Evolutionary conservation across 2,113 vertebrate species (phyloP).

Genomic region (Lycocorax pyrrhopterus): DNA sequence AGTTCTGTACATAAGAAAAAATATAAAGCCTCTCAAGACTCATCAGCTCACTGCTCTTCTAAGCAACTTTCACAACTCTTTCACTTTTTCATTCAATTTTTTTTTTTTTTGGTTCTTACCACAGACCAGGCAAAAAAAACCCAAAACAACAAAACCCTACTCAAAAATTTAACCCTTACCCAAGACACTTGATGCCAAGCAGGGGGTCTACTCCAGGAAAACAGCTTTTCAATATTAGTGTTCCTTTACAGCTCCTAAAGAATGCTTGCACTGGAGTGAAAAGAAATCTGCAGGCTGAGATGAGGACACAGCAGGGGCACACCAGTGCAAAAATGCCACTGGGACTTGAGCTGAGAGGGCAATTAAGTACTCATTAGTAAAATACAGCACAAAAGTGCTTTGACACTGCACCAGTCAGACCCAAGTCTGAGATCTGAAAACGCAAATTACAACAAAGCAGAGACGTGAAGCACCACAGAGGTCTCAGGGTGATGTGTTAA

Average conservation of each 20-base stretch:
- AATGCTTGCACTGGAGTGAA: not conserved
- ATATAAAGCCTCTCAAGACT: not conserved
- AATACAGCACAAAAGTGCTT: not conserved
- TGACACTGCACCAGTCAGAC: not conserved
- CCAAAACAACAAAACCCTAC: not conserved
- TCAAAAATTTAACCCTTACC: not conserved
- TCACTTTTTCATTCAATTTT: not conserved
- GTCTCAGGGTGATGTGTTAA: not conserved
- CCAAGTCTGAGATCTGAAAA: not conserved
- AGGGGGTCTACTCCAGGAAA: not conserved
- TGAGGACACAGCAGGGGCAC: not conserved
- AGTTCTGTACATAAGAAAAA: not conserved
- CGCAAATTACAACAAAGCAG: not conserved
- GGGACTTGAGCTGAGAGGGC: not conserved
- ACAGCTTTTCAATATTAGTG: not conserved
- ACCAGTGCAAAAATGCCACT: not conserved
- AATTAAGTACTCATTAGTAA: not conserved
- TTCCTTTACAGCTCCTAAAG: not conserved
- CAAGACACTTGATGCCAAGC: not conserved
- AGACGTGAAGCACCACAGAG: not conserved
- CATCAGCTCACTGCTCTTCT: not conserved
- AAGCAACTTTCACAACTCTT: not conserved
- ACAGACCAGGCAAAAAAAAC: accelerated
- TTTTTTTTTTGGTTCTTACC: not conserved
- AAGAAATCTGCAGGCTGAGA: not conserved